Percentiles rank a stretch among this genome's conserved stretches.
phyloP scores from a whole-genome alignment of 2,888 invertebrate genomes.

The Hemithea aestivaria region DNA sequence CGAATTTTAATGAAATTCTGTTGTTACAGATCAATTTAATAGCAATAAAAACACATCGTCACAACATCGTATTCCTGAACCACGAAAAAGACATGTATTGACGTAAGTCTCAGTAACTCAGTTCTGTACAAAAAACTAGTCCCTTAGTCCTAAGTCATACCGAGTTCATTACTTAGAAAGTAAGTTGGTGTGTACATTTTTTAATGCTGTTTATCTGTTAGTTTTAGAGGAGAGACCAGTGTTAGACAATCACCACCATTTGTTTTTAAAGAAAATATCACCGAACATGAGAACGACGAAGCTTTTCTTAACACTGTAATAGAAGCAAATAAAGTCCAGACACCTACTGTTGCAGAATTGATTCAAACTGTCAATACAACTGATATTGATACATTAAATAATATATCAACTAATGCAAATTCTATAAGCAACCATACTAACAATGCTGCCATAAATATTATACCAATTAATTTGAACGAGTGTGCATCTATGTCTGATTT shows the following conservation, averaged over 20 bases:
- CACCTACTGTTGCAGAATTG: constrained; percentile 9
- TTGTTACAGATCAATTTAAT: constrained; percentile 20
- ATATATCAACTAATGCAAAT: neutral
- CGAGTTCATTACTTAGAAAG: too few relatives aligned
- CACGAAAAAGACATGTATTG: constrained; percentile 14
- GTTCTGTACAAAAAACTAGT: too few relatives aligned
- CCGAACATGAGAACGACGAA: neutral
- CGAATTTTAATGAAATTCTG: too few relatives aligned
- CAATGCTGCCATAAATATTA: too few relatives aligned
- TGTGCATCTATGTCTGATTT: neutral
- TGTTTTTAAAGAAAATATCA: constrained; percentile 1
- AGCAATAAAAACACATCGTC: constrained; percentile 4
- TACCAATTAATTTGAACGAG: neutral
- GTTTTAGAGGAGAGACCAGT: constrained; percentile 8
- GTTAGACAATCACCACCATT: constrained; percentile 4
- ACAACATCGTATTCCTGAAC: constrained; percentile 1
- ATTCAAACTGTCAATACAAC: constrained; percentile 11
- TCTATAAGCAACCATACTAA: too few relatives aligned
- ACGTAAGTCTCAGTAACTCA: constrained; percentile 15
- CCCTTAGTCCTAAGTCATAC: too few relatives aligned
- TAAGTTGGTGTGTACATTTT: too few relatives aligned
- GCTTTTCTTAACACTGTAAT: constrained; percentile 1
- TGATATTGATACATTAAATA: neutral
- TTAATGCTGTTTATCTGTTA: too few relatives aligned
- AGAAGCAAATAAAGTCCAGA: constrained; percentile 1